phyloP scores from a whole-genome alignment of 2,888 invertebrate species.

The Callinectes sapidus region DNA sequence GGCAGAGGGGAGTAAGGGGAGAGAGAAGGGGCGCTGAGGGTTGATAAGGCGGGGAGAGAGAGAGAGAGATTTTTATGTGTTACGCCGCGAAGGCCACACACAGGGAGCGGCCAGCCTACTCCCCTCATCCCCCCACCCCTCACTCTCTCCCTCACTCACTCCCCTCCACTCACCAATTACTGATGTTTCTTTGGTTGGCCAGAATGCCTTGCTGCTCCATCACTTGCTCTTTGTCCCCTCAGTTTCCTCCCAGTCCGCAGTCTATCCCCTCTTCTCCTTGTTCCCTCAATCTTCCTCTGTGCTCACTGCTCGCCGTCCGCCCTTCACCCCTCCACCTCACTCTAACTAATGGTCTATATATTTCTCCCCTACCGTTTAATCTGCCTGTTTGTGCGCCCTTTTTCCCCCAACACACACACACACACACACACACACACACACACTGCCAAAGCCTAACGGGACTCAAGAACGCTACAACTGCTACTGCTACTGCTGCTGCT shows the following conservation, averaged over 20 bases:
- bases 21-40: not conserved
- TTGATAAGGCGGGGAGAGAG: conserved; percentile 4
- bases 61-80: conserved; percentile 19
- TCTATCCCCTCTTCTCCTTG: not conserved
- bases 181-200: not conserved
- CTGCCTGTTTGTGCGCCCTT: not conserved
- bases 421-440: conserved; percentile 17
- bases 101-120: conserved; percentile 1
- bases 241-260: not conserved
- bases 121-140: not conserved
- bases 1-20: not conserved
- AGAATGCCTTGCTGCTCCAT: not conserved
- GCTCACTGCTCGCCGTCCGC: not conserved
- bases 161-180: not conserved
- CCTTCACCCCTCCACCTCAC: not conserved
- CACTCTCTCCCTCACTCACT: not conserved
- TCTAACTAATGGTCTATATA: not conserved
- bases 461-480: not conserved
- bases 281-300: not conserved
- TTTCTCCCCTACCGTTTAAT: not conserved
- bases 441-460: not conserved
- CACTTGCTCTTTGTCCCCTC: not conserved
- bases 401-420: not conserved
- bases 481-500: not conserved
- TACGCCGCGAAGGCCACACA: not conserved